These are phyloP conservation scores for Hirundichthys speculiger DNA, from an alignment of 2,113 vertebrate species.

Conservation along the genomic window DNA sequence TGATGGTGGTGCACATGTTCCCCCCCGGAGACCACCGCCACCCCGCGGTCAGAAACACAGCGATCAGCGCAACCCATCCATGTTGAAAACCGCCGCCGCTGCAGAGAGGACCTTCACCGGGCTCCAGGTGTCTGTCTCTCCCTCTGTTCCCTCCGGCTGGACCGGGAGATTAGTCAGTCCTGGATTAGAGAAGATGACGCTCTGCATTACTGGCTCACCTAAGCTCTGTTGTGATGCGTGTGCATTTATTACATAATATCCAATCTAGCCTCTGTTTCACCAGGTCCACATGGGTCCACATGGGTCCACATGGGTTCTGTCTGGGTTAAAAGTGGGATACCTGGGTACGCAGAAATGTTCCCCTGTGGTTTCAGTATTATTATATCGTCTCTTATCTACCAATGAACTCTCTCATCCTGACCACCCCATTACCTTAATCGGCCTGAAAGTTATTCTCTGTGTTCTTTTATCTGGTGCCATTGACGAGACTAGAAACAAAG, in stretches of 20 bases:
- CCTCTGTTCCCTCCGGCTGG: conserved; percentile 11
- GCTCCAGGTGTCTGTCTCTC: conserved; percentile 12
- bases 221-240: conserved; percentile 33
- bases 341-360: too few species aligned
- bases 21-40: conserved; percentile 1
- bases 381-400: too few species aligned
- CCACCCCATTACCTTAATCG: too few species aligned
- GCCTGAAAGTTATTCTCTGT: too few species aligned
- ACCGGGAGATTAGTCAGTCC: conserved; percentile 69
- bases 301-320: too few species aligned
- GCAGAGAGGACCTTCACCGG: conserved; percentile 14
- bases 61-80: conserved; percentile 38
- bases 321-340: too few species aligned
- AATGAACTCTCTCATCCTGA: too few species aligned
- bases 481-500: too few species aligned
- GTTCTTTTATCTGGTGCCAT: too few species aligned
- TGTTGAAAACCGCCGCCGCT: not conserved
- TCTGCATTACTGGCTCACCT: conserved; percentile 29
- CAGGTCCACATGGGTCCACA: too few species aligned
- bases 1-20: conserved; percentile 80
- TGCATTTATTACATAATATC: conserved; percentile 9
- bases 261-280: too few species aligned
- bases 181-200: conserved; percentile 71
- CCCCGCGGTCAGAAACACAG: conserved; percentile 14
- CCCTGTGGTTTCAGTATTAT: too few species aligned